Conservation (phyloP, 2,113 vertebrate species). For the Colossoma macropomum region DNA sequence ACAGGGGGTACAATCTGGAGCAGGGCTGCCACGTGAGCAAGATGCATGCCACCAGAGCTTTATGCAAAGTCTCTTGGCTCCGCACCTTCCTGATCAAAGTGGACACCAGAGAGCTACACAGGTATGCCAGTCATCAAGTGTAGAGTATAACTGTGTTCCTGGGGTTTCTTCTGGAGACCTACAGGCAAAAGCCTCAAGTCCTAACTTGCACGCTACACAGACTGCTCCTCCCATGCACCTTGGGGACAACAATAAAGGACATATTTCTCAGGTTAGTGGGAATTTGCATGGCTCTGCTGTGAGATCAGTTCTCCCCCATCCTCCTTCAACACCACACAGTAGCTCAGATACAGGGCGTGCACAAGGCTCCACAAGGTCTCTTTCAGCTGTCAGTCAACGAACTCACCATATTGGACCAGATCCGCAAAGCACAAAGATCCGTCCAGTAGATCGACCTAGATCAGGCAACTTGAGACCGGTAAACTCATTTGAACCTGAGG, state of each 20-base stretch:
- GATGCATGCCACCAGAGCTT: constrained; percentile 95
- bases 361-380: constrained; percentile 78
- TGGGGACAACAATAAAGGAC: constrained; percentile 88
- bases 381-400: constrained; percentile 85
- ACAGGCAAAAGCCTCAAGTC: constrained; percentile 91
- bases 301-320: constrained; percentile 84
- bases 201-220: constrained; percentile 87
- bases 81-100: constrained; percentile 90
- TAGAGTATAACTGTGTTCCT: constrained; percentile 90
- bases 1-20: constrained; percentile 86
- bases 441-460: constrained; percentile 87
- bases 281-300: constrained; percentile 89
- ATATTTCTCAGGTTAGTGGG: constrained; percentile 87
- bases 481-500: constrained; percentile 90
- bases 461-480: constrained; percentile 86
- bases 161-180: constrained; percentile 87
- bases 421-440: constrained; percentile 82
- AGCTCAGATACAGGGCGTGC: constrained; percentile 86
- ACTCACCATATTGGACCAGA: constrained; percentile 89
- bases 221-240: constrained; percentile 88
- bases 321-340: constrained; percentile 83
- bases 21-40: constrained; percentile 82
- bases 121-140: constrained; percentile 85
- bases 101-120: constrained; percentile 88
- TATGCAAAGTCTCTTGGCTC: constrained; percentile 93